Conservation (phyloP, 2,888 invertebrate species). For the Xestobium rufovillosum region DNA sequence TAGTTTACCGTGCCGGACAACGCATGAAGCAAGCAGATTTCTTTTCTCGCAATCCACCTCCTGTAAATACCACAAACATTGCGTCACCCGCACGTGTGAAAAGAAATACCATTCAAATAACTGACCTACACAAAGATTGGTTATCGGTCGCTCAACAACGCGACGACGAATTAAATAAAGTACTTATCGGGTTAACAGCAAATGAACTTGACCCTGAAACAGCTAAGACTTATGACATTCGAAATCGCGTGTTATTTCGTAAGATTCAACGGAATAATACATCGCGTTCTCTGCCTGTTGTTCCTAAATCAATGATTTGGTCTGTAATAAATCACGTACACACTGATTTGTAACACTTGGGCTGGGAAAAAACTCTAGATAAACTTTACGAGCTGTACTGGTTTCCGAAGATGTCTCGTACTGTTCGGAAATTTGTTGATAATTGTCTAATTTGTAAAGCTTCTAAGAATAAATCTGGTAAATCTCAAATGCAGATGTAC, state of each 20-base stretch:
- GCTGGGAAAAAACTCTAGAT: conserved; percentile 18
- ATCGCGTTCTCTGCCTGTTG: conserved; percentile 22
- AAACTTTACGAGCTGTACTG: conserved; percentile 29
- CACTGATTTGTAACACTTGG: conserved; percentile 24
- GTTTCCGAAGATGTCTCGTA: conserved; percentile 29
- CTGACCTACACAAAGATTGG: conserved; percentile 17
- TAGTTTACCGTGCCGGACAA: conserved; percentile 13
- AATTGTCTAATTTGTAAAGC: conserved; percentile 31
- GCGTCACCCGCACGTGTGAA: too few species aligned
- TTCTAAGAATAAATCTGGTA: conserved; percentile 29
- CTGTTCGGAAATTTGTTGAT: conserved; percentile 31
- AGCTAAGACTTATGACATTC: conserved; percentile 10
- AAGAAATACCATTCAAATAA: too few species aligned
- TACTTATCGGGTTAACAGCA: conserved; percentile 11
- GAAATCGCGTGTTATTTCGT: conserved; percentile 9
- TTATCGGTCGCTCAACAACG: conserved; percentile 17
- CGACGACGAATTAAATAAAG: conserved; percentile 15
- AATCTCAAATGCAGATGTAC: conserved; percentile 27
- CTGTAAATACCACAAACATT: too few species aligned
- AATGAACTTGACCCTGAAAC: conserved; percentile 12
- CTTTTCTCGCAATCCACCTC: conserved; percentile 14
- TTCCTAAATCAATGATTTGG: conserved; percentile 30
- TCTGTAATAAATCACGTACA: conserved; percentile 28
- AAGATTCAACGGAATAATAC: conserved; percentile 23
- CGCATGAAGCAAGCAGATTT: conserved; percentile 15